Evolutionary conservation across 2,888 invertebrate species (phyloP).

Genomic region (Hirtodrosophila trivittata): DNA sequence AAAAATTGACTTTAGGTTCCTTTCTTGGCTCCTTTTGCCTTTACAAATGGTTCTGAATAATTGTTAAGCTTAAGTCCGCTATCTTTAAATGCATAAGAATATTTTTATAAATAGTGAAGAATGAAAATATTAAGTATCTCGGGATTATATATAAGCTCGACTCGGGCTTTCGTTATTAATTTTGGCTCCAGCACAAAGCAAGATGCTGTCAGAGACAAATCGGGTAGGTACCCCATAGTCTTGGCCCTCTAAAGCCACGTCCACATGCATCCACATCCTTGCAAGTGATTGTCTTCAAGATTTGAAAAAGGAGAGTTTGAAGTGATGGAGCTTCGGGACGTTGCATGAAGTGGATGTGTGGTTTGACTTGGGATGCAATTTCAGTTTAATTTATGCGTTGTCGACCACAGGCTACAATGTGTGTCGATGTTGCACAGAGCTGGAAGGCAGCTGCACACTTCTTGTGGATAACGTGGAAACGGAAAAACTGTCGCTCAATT

Average conservation of each 20-base stretch:
- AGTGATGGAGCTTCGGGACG: background rate
- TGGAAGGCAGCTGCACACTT: background rate
- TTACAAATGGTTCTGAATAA: slow-evolving; percentile 1
- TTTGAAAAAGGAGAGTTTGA: background rate
- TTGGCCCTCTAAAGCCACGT: slow-evolving; percentile 2
- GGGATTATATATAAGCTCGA: background rate
- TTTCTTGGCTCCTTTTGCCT: slow-evolving; percentile 10
- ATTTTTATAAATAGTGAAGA: background rate
- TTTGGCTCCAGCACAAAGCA: background rate
- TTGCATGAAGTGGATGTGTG: background rate
- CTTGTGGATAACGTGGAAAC: slow-evolving; percentile 20
- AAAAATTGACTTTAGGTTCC: slow-evolving; percentile 38
- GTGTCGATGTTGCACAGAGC: background rate
- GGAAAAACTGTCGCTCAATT: slow-evolving; percentile 51
- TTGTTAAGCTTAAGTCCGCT: background rate
- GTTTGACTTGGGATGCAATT: slow-evolving; percentile 34
- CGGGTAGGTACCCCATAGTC: slow-evolving; percentile 5
- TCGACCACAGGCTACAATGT: slow-evolving; percentile 41
- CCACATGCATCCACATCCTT: slow-evolving; percentile 13
- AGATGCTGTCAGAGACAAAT: background rate
- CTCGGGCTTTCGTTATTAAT: background rate
- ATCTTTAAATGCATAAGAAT: background rate
- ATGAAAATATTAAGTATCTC: background rate
- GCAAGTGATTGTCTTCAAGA: slow-evolving; percentile 56
- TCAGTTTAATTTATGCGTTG: slow-evolving; percentile 63